phyloP scores from a whole-genome alignment of 2,113 vertebrate species.

The Heterotis niloticus region DNA sequence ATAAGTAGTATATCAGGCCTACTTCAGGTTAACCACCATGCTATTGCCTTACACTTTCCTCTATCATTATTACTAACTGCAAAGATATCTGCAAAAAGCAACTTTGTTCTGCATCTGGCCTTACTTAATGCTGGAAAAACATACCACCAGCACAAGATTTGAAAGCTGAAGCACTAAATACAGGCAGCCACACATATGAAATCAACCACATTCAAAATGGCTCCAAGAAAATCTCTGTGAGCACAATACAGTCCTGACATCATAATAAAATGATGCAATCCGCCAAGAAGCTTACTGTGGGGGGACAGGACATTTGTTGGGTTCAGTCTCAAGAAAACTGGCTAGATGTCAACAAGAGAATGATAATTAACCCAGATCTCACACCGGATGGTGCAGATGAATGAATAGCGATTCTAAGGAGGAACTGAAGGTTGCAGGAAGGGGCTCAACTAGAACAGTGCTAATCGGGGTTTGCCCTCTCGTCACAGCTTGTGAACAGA shows the following conservation, averaged over 20 bases:
- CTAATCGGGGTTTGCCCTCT: neutral
- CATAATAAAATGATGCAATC: neutral
- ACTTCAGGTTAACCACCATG: too few species aligned
- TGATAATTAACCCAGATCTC: conserved; percentile 14
- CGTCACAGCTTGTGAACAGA: neutral
- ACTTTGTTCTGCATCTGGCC: too few species aligned
- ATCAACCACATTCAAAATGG: neutral
- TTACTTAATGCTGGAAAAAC: too few species aligned
- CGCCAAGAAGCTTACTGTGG: neutral
- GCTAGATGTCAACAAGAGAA: neutral
- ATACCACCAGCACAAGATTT: neutral
- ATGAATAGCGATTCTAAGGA: neutral
- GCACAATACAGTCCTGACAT: neutral
- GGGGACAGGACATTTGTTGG: neutral
- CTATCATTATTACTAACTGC: too few species aligned
- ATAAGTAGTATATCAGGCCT: too few species aligned
- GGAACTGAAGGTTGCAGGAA: neutral
- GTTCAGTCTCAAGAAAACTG: neutral
- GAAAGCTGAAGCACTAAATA: neutral
- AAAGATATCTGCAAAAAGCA: too few species aligned
- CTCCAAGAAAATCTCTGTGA: neutral
- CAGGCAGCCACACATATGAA: neutral
- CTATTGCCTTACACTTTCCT: too few species aligned
- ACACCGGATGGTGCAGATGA: neutral
- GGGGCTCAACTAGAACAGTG: neutral